Evolutionary conservation across 1,140 invertebrate genomes (phyloP), one percentile per base, ranked within the genome.

Genomic region (Pseudomyrmex dendroicus): DNA sequence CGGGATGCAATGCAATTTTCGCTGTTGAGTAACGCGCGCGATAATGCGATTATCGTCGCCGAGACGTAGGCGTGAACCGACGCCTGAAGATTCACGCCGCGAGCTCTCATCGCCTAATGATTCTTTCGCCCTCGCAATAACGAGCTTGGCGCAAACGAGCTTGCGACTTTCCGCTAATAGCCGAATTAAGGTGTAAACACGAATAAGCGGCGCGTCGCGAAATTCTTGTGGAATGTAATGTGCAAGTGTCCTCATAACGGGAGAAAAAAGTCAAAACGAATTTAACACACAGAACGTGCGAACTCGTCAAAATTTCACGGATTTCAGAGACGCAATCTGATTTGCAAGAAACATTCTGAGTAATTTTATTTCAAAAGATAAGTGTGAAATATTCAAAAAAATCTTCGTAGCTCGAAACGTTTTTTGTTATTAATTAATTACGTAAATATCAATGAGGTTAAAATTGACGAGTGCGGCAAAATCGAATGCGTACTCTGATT

Each of bases 1-100:
- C 83, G 20, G 77, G 77, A 22, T 83, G 66, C 56, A 68, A 85
- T 85, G 83, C 61, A 85, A 88, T 88, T 88, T 88, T 12, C 66
- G 50, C 44, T 56, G 25, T 87, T 82, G 80, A 82, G 63, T 84
- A 87, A 87, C 52, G 52, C 70, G 46, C 73, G 54, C 67, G 76
- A 77, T 74, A 88, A 85, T 52, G 50, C 68, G 56, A 88, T 88
- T 88, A 88, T 17, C 61, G 70, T 56, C 20, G 44, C 20, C 9
- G 48, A 70, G 70, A 73, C 50, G 46, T 62, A 59, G 20, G 17
- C 22, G 12, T 56, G 74, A 67, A 77, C 48, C 12, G 10, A 64
- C 20, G 22, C 73, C 54, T 72, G 74, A 80, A 80, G 66, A 52
- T 83, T 83, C 64, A 46, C 57, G 57, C 52, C 52, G 59, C 44